A percentile compares a stretch with the other conserved stretches of the same genome.
Evolutionary conservation across 2,113 vertebrate genomes (phyloP).

Genomic region (Misgurnus anguillicaudatus): DNA sequence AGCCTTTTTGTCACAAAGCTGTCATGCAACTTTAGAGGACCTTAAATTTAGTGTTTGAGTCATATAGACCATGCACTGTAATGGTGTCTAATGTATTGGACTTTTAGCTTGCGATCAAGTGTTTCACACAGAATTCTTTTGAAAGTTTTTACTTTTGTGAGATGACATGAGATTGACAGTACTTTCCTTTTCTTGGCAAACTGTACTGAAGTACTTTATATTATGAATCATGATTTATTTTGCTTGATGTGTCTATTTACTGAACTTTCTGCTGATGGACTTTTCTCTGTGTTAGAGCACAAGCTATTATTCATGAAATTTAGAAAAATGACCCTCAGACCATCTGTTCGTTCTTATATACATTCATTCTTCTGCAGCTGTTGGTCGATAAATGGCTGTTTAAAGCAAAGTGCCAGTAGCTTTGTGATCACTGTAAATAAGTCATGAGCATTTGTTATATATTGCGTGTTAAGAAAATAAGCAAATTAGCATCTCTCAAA

Average conservation of each 20-base stretch:
- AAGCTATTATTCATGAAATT: conserved; percentile 26
- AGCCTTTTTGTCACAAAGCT: no score
- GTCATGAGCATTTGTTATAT: conserved; percentile 9
- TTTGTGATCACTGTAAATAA: conserved; percentile 3
- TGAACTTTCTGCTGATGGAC: neutral
- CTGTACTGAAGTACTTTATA: neutral
- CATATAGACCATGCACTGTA: no score
- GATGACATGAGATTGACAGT: no score
- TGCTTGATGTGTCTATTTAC: neutral
- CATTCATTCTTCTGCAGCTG: conserved; percentile 19
- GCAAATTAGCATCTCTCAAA: neutral
- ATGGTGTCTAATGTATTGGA: no score
- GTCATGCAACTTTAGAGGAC: no score
- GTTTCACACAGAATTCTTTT: no score
- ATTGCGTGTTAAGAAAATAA: neutral
- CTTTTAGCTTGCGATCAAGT: no score
- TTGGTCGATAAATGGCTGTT: neutral
- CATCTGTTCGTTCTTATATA: conserved; percentile 30
- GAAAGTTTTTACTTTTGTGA: no score
- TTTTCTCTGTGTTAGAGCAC: neutral
- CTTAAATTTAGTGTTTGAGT: no score
- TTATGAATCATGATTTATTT: neutral
- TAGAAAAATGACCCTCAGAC: conserved; percentile 15
- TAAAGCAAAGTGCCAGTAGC: conserved; percentile 13
- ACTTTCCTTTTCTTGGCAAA: no score